phyloP scores from a whole-genome alignment of 2,797 vertebrate species.

The Hylomyscus alleni region DNA sequence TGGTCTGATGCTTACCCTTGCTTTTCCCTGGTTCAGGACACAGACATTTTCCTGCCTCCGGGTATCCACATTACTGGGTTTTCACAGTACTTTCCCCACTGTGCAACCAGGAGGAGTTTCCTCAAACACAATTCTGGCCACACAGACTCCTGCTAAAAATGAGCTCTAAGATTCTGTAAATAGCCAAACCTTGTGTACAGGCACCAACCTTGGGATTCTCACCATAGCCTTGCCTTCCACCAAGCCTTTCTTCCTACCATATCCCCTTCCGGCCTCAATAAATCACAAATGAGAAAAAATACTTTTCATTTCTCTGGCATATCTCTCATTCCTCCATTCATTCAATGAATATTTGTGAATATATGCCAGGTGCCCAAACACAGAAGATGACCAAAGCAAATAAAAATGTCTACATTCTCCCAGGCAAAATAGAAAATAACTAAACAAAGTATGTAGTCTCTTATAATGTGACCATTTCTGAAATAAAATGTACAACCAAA shows the following conservation, averaged over 20 bases:
- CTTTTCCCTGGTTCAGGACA: background rate
- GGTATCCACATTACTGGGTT: background rate
- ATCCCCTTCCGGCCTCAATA: background rate
- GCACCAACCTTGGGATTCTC: background rate
- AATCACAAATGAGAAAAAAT: background rate
- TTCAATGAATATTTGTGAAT: background rate
- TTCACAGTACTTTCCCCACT: background rate
- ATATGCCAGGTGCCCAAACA: background rate
- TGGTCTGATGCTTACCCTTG: background rate
- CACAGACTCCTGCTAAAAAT: background rate
- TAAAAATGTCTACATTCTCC: background rate
- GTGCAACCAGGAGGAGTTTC: background rate
- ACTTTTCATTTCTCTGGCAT: background rate
- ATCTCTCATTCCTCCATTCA: constrained; percentile 32
- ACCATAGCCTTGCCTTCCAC: background rate
- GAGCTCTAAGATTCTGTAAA: background rate
- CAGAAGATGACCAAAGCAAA: constrained; percentile 53
- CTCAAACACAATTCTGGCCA: background rate
- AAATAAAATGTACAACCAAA: background rate
- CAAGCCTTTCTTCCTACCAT: background rate
- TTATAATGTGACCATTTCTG: background rate
- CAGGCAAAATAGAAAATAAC: constrained; percentile 10
- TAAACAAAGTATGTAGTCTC: background rate
- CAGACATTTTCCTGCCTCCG: background rate
- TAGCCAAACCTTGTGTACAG: background rate